Evolutionary conservation across 2,888 invertebrate species (phyloP).

Genomic region (Diaprepes abbreviatus): DNA sequence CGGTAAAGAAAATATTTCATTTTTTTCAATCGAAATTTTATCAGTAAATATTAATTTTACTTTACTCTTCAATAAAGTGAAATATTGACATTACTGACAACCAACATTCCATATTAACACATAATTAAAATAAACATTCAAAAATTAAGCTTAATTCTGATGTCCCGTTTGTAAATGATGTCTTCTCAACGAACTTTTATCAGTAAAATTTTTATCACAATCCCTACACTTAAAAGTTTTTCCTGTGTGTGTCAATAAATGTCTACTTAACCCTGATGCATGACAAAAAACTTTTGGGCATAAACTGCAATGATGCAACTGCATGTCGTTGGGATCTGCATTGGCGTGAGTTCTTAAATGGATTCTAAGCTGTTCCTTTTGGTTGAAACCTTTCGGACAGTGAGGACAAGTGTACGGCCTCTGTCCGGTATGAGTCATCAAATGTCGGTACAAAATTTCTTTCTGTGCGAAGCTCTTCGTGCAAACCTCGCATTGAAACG

Average conservation of each 20-base stretch:
- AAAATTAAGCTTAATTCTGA: slow-evolving; percentile 50
- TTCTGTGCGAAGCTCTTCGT: slow-evolving; percentile 80
- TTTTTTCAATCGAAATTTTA: no score
- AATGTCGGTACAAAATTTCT: slow-evolving; percentile 75
- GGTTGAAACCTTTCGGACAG: slow-evolving; percentile 80
- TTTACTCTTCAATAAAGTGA: no score
- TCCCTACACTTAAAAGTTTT: slow-evolving; percentile 74
- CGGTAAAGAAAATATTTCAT: no score
- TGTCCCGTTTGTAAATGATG: slow-evolving; percentile 68
- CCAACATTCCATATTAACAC: no score
- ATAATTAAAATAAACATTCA: not conserved
- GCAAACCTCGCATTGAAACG: slow-evolving; percentile 72
- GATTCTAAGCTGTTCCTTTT: slow-evolving; percentile 76
- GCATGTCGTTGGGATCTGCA: slow-evolving; percentile 71
- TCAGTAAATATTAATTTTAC: no score
- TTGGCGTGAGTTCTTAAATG: slow-evolving; percentile 75
- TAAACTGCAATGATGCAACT: slow-evolving; percentile 76
- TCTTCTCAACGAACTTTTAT: slow-evolving; percentile 79
- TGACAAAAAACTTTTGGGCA: slow-evolving; percentile 76
- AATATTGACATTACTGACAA: no score
- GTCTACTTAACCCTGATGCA: slow-evolving; percentile 78
- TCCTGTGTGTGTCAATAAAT: slow-evolving; percentile 76
- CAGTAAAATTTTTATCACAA: slow-evolving; percentile 78
- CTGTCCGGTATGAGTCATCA: slow-evolving; percentile 72
- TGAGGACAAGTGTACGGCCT: slow-evolving; percentile 77